phyloP scores from a whole-genome alignment of 2,888 invertebrate genomes.

The Cosmopolites sordidus region DNA sequence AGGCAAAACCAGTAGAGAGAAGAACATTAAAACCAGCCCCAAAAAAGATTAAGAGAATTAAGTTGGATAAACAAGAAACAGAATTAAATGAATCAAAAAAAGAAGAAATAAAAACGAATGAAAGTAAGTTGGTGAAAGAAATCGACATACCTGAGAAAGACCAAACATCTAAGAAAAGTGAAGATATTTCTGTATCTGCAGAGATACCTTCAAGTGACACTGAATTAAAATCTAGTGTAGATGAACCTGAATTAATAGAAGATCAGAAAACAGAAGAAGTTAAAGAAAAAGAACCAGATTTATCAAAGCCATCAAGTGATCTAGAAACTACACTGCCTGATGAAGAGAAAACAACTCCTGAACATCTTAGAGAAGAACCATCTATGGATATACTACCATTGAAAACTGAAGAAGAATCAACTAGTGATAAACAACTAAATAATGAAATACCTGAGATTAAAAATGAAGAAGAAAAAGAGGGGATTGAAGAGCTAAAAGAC shows the following conservation, averaged over 20 bases:
- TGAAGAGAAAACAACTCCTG: not conserved
- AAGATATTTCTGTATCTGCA: no score
- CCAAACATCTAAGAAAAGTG: no score
- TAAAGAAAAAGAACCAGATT: no score
- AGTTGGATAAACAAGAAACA: not conserved
- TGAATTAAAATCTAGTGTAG: no score
- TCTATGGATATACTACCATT: not conserved
- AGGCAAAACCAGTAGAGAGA: not conserved
- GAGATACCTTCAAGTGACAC: no score
- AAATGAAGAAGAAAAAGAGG: not conserved
- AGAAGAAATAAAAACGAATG: not conserved
- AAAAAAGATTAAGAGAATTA: not conserved
- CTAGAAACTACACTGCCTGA: not conserved
- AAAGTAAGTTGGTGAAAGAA: not conserved
- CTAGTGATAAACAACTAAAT: not conserved
- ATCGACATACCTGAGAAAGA: no score
- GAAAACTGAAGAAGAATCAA: constrained; percentile 1
- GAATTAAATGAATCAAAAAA: not conserved
- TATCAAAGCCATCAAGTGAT: not conserved
- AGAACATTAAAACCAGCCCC: not conserved
- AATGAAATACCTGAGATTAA: no score
- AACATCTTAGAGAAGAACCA: constrained; percentile 6
- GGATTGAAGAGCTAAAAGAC: not conserved
- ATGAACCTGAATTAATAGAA: no score
- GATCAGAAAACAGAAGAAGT: no score